Evolutionary conservation across 2,797 vertebrate species (phyloP).

Genomic region (Melopsittacus undulatus): DNA sequence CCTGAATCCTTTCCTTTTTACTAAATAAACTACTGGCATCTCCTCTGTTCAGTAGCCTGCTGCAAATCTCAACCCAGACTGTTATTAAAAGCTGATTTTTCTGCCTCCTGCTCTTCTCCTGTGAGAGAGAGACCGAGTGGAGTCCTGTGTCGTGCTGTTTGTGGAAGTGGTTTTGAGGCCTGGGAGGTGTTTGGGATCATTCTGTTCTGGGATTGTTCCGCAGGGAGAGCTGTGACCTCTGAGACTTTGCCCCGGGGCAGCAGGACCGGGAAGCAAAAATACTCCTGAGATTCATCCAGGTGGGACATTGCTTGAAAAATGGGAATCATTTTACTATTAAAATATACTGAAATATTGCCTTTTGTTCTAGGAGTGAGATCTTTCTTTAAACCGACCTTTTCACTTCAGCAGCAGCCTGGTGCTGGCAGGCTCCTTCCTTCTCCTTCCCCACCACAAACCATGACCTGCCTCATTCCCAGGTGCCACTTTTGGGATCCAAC

Average conservation of each 20-base stretch:
- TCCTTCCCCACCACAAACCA: background rate
- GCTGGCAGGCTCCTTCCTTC: background rate
- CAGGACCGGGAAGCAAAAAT: slow-evolving; percentile 9
- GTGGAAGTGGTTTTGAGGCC: background rate
- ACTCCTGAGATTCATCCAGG: slow-evolving; percentile 3
- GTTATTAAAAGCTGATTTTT: slow-evolving; percentile 16
- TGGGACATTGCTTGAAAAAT: slow-evolving; percentile 10
- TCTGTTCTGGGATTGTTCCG: background rate
- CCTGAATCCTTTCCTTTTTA: slow-evolving; percentile 35
- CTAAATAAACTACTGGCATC: slow-evolving; percentile 31
- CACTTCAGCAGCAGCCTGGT: background rate
- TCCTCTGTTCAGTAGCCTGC: slow-evolving; percentile 31
- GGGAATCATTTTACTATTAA: slow-evolving; percentile 15
- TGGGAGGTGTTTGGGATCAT: background rate
- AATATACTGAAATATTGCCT: background rate
- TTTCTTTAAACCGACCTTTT: background rate
- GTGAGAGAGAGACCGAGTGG: background rate
- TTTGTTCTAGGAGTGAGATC: slow-evolving; percentile 19
- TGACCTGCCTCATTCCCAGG: background rate
- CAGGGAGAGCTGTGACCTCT: background rate
- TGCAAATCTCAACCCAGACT: slow-evolving; percentile 33
- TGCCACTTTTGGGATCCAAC: background rate
- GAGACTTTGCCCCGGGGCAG: background rate
- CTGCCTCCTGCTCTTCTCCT: background rate
- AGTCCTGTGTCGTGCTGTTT: background rate